phyloP scores from a whole-genome alignment of 1,140 invertebrate species.

The Muscidifurax raptorellus region DNA sequence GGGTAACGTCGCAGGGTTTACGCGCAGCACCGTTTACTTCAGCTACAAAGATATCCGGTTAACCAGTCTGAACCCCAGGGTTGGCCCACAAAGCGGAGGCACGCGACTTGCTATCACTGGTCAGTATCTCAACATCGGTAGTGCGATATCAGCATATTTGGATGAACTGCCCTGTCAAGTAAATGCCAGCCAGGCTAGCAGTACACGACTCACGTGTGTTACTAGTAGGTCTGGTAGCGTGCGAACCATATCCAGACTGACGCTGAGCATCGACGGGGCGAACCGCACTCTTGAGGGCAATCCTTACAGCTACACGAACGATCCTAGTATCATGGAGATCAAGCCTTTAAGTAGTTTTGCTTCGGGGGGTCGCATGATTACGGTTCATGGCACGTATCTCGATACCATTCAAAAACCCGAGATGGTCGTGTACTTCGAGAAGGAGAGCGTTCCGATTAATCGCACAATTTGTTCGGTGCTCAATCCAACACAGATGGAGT shows the following conservation, averaged over 20 bases:
- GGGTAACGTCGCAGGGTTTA: slow-evolving; percentile 91
- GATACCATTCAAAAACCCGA: slow-evolving; percentile 93
- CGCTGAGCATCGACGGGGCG: slow-evolving; percentile 89
- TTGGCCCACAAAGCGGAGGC: slow-evolving; percentile 95
- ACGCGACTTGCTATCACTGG: slow-evolving; percentile 94
- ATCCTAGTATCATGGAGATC: slow-evolving; percentile 95
- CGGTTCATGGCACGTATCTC: slow-evolving; percentile 93
- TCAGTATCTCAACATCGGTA: slow-evolving; percentile 95
- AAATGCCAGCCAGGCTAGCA: slow-evolving; percentile 92
- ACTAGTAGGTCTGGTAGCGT: slow-evolving; percentile 83
- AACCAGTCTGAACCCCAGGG: slow-evolving; percentile 86
- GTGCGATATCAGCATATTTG: slow-evolving; percentile 88
- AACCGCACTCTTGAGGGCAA: slow-evolving; percentile 82
- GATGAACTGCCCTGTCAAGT: slow-evolving; percentile 93
- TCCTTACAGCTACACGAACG: slow-evolving; percentile 92
- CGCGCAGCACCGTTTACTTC: slow-evolving; percentile 91
- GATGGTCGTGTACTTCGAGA: slow-evolving; percentile 87
- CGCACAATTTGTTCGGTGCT: slow-evolving; percentile 89
- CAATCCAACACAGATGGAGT: slow-evolving; percentile 94
- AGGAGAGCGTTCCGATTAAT: slow-evolving; percentile 84
- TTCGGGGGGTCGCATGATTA: slow-evolving; percentile 94
- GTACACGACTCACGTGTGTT: slow-evolving; percentile 89
- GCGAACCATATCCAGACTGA: slow-evolving; percentile 79
- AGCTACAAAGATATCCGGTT: slow-evolving; percentile 92
- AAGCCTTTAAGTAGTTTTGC: slow-evolving; percentile 91